These are phyloP conservation scores for Mamestra brassicae DNA, from an alignment of 2,888 invertebrate genomes.

Conservation along the genomic window DNA sequence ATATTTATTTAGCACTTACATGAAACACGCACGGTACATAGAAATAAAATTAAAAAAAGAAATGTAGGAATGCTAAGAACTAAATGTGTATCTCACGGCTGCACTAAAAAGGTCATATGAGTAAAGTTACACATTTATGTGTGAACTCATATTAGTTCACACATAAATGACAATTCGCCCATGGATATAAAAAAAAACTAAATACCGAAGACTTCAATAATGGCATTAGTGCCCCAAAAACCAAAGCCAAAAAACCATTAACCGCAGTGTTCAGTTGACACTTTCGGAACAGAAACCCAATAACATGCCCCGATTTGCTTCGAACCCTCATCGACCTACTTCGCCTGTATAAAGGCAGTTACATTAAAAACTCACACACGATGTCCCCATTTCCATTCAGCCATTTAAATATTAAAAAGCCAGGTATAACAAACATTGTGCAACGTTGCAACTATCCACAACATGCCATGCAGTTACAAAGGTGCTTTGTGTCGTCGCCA, in stretches of 20 bases:
- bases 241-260: conserved; percentile 25
- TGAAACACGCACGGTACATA: too few species aligned
- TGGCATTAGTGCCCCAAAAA: not conserved
- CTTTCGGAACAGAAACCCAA: conserved; percentile 20
- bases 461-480: conserved; percentile 42
- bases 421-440: conserved; percentile 29
- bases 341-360: conserved; percentile 15
- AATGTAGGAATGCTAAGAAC: too few species aligned
- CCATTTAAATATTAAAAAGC: conserved; percentile 46
- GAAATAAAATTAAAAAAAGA: too few species aligned
- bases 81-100: too few species aligned
- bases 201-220: not conserved
- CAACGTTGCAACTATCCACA: conserved; percentile 50
- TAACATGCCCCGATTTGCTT: conserved; percentile 31
- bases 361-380: conserved; percentile 40
- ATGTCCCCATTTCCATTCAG: conserved; percentile 1
- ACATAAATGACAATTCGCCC: not conserved
- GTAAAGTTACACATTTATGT: too few species aligned
- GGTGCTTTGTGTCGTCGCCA: conserved; percentile 46
- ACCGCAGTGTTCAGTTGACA: conserved; percentile 28
- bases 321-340: conserved; percentile 51
- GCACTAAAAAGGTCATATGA: too few species aligned
- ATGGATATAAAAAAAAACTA: not conserved
- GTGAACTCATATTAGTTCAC: not conserved
- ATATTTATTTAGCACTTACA: too few species aligned